Base-by-base conservation (phyloP, 1,140 invertebrate species). In the Drosophila micromelanica region DNA sequence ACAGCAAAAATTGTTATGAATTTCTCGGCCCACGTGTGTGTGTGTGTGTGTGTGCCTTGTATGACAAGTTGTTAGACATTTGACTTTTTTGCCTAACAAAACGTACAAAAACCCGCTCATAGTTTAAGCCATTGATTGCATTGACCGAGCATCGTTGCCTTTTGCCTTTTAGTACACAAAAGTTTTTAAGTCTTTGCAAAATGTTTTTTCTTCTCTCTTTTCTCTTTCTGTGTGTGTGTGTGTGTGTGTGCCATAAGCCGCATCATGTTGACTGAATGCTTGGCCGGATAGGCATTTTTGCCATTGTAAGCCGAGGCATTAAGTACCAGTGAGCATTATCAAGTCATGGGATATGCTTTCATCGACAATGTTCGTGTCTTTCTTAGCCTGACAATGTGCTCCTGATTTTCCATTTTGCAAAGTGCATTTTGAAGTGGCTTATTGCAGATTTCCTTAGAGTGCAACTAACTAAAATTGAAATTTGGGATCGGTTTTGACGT, bases 91-190 rank as follows among this genome's bases (percentile, higher is more conserved):
- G 59, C 49, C 32, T 32, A 46, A 43, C 23, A 51, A 63, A 63
- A 45, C 37, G n/a, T 9, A 17, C 32, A 5, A 30, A n/a, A n/a
- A n/a, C n/a, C n/a, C n/a, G n/a, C 54, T 79, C 42, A 52, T 67
- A 73, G 69, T 77, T 78, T 85, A 80, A 86, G 81, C 80, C 81
- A 85, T 85, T 85, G 80, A 85, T 85, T 85, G 80, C 81, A 80
- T 85, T 80, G 77, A 37, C 55, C 17, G 52, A 65, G 61, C 74
- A 46, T 60, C 79, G 59, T 77, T 78, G 69, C 57, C 76, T 85
- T 85, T 85, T 70, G 81, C 62, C 62, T 64, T 81, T 65, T 52
- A 51, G 32, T 72, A 23, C 42, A 69, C 55, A 61, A 63, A 55
- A 80, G 57, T 74, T 86, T 78, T 85, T 86, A 81, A 75, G 73